phyloP scores from a whole-genome alignment of 1,140 invertebrate genomes.

The Procambarus virginalis region DNA sequence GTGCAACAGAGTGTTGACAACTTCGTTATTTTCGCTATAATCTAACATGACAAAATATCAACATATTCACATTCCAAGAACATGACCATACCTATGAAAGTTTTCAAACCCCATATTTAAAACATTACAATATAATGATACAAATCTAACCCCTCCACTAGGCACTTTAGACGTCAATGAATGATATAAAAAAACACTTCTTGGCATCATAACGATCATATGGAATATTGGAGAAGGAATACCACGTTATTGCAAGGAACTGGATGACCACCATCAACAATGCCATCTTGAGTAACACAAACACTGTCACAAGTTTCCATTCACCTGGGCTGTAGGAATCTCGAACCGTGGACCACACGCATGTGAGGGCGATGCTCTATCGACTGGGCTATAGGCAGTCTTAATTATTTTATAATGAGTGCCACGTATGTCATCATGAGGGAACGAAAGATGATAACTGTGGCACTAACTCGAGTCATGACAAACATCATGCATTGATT shows the following conservation, averaged over 20 bases:
- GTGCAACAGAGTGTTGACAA: no score
- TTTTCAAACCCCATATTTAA: background rate
- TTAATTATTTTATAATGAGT: no score
- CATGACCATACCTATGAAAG: background rate
- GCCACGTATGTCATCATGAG: conserved; percentile 80
- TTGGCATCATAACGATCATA: conserved; percentile 89
- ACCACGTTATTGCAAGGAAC: conserved; percentile 94
- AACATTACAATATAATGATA: background rate
- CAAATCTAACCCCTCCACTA: background rate
- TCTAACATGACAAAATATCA: no score
- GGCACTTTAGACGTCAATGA: conserved; percentile 37
- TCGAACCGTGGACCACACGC: no score
- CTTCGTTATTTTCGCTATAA: no score
- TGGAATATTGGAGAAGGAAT: conserved; percentile 94
- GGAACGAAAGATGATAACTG: conserved; percentile 83
- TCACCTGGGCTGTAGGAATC: no score
- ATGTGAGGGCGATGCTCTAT: no score
- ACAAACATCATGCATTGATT: conserved; percentile 95
- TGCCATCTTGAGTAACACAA: conserved; percentile 85
- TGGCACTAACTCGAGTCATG: conserved; percentile 88
- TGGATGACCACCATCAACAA: conserved; percentile 90
- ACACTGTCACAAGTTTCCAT: conserved; percentile 79
- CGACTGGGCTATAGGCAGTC: no score
- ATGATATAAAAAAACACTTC: conserved; percentile 74
- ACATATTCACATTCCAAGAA: no score